Percentiles rank a stretch among this genome's conserved stretches.
These are phyloP conservation scores for Orchestes rusci DNA, from an alignment of 2,888 invertebrate species.

Conservation along the genomic window DNA sequence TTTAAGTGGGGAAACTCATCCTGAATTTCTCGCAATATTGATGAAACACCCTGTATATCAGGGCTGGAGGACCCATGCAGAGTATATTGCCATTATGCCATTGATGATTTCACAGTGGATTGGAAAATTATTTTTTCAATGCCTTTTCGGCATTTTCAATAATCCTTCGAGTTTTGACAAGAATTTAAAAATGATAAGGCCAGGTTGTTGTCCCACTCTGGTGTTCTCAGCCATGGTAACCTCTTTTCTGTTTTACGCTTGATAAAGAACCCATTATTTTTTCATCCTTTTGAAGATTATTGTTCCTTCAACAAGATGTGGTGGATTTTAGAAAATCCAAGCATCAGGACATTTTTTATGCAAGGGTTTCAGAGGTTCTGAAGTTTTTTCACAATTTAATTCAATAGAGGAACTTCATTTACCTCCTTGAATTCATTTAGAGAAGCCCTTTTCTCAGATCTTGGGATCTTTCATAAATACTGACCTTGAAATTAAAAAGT, in stretches of 20 bases:
- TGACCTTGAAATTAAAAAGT: conserved; percentile 15
- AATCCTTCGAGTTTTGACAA: conserved; percentile 10
- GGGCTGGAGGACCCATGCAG: conserved; percentile 14
- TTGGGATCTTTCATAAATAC: conserved; percentile 5
- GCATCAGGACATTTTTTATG: too few relatives aligned
- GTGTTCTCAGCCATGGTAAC: conserved; percentile 18
- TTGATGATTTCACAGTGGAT: conserved; percentile 3
- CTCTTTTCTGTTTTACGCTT: conserved; percentile 11
- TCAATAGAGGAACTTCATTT: conserved; percentile 9
- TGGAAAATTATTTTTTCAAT: conserved; percentile 10
- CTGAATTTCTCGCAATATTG: too few relatives aligned
- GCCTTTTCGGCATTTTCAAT: conserved; percentile 21
- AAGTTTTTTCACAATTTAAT: conserved; percentile 5
- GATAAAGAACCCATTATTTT: neutral
- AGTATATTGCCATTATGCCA: neutral
- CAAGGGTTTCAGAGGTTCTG: too few relatives aligned
- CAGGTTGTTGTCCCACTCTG: conserved; percentile 19
- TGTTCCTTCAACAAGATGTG: conserved; percentile 25
- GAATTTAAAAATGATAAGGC: too few relatives aligned
- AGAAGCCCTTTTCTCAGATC: conserved; percentile 14
- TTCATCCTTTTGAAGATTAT: conserved; percentile 16
- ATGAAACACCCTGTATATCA: too few relatives aligned
- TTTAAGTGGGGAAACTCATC: too few relatives aligned
- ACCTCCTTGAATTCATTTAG: conserved; percentile 14
- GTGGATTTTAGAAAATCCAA: too few relatives aligned